Base-by-base conservation (phyloP, 1,140 invertebrate species). In the Drosophila truncata region DNA sequence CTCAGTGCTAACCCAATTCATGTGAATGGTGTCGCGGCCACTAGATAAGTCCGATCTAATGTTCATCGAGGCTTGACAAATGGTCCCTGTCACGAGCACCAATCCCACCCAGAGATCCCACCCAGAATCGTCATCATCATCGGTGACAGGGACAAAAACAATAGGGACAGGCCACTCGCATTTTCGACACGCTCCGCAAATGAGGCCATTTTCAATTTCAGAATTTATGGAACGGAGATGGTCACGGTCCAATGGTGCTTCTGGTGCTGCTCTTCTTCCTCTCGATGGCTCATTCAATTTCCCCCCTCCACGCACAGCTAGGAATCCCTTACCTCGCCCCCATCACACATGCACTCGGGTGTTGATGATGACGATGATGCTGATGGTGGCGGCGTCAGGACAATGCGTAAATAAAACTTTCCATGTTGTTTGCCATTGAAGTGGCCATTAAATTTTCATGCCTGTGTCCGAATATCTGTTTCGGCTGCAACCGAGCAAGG, bases 161-260 rank as follows among this genome's bases (percentile, higher is more conserved):
- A 80, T 85, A 77, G 20, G 52, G 37, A 57, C 33, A 29, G 60
- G 41, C 41, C 41, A 66, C 29, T 75, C 39, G 49, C 33, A 74
- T 69, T 61, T 74, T 55, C 46, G 49, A 61, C 76, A 70, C 64
- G 80, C 78, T 58, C 63, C 65, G 50, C 64, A 78, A 86, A 85
- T 85, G 73, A 63, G 82, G 37, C 42, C 70, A 63, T 75, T 86
- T 86, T 86, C 79, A 87, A 86, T 82, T 86, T 79, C 62, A 55
- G 55, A 82, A 88, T 88, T 86, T 87, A 88, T 87, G 70, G 66
- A 47, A 46, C 42, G 23, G 29, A 67, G 65, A 82, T 82, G 81
- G 65, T 55, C 61, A 49, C 41, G 62, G 71, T 39, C 41, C 66
- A 65, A 29, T 63, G 80, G 47, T 55, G 78, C 62, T 76, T 37